These are phyloP conservation scores for Popillia japonica DNA, from an alignment of 1,140 invertebrate species.

Conservation along the genomic window DNA sequence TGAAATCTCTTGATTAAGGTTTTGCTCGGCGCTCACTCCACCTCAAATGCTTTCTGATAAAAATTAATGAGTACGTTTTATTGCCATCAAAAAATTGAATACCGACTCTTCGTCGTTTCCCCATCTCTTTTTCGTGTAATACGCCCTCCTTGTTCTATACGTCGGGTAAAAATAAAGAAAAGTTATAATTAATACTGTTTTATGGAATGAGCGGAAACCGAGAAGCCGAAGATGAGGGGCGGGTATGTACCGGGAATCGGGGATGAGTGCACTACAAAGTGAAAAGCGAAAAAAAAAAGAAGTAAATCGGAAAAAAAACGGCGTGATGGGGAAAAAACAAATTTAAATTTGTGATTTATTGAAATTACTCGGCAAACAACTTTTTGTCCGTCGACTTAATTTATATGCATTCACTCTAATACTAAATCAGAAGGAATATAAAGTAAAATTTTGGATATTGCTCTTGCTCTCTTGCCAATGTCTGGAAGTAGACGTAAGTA, in stretches of 20 bases:
- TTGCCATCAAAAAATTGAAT: slow-evolving; percentile 34
- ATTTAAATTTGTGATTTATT: slow-evolving; percentile 49
- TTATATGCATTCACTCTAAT: slow-evolving; percentile 34
- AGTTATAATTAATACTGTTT: slow-evolving; percentile 35
- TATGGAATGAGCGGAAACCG: slow-evolving; percentile 26
- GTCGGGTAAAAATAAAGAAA: slow-evolving; percentile 28
- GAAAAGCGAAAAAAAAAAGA: slow-evolving; percentile 35
- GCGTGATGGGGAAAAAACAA: slow-evolving; percentile 51
- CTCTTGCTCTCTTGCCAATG: background rate
- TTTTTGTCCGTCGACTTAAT: slow-evolving; percentile 20
- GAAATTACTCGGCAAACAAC: slow-evolving; percentile 29
- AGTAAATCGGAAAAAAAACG: slow-evolving; percentile 45
- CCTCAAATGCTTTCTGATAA: slow-evolving; percentile 29
- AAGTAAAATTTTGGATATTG: slow-evolving; percentile 21
- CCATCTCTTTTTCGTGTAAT: background rate
- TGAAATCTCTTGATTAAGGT: slow-evolving; percentile 31
- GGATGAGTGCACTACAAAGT: background rate
- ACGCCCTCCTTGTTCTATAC: background rate
- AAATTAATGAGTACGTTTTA: slow-evolving; percentile 35
- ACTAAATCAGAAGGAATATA: slow-evolving; percentile 21
- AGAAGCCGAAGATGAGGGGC: slow-evolving; percentile 25
- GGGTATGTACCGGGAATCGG: background rate
- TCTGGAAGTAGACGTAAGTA: too few species aligned
- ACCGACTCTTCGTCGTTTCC: background rate
- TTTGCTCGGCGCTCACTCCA: background rate